These are phyloP conservation scores for Sebastes matsubarae DNA, from an alignment of 2,797 vertebrate species.

Conservation along the genomic window DNA sequence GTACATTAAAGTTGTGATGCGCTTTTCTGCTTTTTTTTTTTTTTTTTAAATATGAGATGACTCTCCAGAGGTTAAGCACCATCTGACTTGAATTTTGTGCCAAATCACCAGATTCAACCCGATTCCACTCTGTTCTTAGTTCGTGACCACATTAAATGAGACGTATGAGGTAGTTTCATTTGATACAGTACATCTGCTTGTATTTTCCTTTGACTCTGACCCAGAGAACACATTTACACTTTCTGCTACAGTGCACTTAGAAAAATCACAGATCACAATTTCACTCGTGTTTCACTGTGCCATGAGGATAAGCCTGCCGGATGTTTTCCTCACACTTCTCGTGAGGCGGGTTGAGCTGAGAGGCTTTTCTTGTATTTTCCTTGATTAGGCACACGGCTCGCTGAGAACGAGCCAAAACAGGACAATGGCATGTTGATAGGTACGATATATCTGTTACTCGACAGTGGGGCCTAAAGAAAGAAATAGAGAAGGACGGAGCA, in stretches of 20 bases:
- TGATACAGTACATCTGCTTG: background rate
- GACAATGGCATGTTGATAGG: background rate
- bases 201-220: slow-evolving; percentile 17
- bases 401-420: slow-evolving; percentile 10
- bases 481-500: background rate
- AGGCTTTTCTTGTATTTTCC: slow-evolving; percentile 27
- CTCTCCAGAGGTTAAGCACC: background rate
- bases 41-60: background rate
- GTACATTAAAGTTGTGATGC: background rate
- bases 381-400: slow-evolving; percentile 20
- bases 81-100: background rate
- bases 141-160: background rate
- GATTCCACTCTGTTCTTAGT: background rate
- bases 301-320: background rate
- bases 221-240: slow-evolving; percentile 17
- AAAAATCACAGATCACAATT: slow-evolving; percentile 7
- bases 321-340: slow-evolving; percentile 41
- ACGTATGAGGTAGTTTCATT: background rate
- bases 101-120: slow-evolving; percentile 9
- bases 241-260: background rate
- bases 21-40: background rate
- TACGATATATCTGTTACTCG: background rate
- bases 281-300: background rate
- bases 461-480: background rate
- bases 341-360: slow-evolving; percentile 5